Conservation (phyloP, 2,888 invertebrate species). For the Boloria selene region DNA sequence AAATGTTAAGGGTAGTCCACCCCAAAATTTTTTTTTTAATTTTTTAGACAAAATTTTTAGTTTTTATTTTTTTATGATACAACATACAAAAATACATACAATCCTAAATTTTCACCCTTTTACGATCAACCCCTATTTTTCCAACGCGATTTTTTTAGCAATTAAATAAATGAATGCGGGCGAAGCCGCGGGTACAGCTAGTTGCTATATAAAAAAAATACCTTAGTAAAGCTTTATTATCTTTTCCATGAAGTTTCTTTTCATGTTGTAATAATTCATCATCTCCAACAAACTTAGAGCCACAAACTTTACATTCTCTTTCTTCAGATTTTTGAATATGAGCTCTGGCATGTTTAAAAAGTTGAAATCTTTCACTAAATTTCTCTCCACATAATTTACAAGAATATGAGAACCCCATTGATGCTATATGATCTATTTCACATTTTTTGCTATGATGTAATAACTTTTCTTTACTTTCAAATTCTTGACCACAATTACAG, state of each 20-base stretch:
- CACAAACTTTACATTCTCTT: constrained; percentile 67
- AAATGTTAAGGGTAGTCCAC: too few species aligned
- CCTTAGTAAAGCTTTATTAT: constrained; percentile 57
- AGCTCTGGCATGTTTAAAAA: constrained; percentile 68
- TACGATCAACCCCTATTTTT: too few species aligned
- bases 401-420: constrained; percentile 57
- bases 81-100: too few species aligned
- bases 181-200: too few species aligned
- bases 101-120: too few species aligned
- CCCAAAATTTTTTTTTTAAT: too few species aligned
- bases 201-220: constrained; percentile 36
- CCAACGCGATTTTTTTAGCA: too few species aligned
- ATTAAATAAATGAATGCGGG: too few species aligned
- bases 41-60: too few species aligned
- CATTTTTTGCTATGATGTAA: constrained; percentile 62
- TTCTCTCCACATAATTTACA: constrained; percentile 70
- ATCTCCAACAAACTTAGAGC: constrained; percentile 58
- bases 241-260: constrained; percentile 56
- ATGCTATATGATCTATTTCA: constrained; percentile 55
- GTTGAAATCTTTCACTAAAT: constrained; percentile 61
- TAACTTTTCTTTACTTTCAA: constrained; percentile 56
- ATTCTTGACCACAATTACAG: constrained; percentile 64
- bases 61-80: too few species aligned
- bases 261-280: constrained; percentile 62
- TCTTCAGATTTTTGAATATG: constrained; percentile 63